These are phyloP conservation scores for Lithophane socia DNA, from an alignment of 2,888 invertebrate genomes.

Conservation along the genomic window DNA sequence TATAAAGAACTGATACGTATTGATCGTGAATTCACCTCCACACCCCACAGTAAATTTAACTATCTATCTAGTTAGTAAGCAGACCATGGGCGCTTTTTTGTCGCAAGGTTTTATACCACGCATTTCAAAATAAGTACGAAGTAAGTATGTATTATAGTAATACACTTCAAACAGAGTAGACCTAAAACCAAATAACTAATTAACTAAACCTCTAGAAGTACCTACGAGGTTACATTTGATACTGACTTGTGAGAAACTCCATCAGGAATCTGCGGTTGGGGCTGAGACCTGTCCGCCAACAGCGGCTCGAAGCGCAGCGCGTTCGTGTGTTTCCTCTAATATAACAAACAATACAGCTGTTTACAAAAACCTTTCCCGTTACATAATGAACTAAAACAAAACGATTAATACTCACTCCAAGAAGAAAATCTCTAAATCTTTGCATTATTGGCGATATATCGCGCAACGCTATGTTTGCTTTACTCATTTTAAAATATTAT, in stretches of 20 bases:
- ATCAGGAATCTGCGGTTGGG: slow-evolving; percentile 94
- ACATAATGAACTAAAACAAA: slow-evolving; percentile 73
- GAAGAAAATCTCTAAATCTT: slow-evolving; percentile 91
- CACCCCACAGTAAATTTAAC: not conserved
- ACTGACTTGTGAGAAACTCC: slow-evolving; percentile 93
- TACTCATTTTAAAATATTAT: slow-evolving; percentile 77
- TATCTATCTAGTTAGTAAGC: no score
- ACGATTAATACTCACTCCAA: slow-evolving; percentile 90
- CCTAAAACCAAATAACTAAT: not conserved
- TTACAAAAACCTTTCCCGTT: slow-evolving; percentile 63
- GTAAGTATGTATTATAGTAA: no score
- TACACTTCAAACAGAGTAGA: not conserved
- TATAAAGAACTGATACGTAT: not conserved
- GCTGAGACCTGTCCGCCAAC: slow-evolving; percentile 94
- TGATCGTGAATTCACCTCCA: no score
- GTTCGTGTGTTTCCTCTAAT: slow-evolving; percentile 91
- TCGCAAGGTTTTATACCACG: not conserved
- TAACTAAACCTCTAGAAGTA: not conserved
- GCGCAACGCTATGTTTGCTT: slow-evolving; percentile 88
- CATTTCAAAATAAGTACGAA: not conserved
- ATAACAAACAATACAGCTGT: slow-evolving; percentile 50
- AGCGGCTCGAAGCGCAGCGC: slow-evolving; percentile 93
- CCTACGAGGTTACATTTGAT: slow-evolving; percentile 41
- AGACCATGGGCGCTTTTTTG: not conserved
- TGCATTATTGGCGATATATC: slow-evolving; percentile 92